Percentiles rank a stretch among this genome's conserved stretches.
phyloP scores from a whole-genome alignment of 1,140 invertebrate species.

The Bombus confusus region DNA sequence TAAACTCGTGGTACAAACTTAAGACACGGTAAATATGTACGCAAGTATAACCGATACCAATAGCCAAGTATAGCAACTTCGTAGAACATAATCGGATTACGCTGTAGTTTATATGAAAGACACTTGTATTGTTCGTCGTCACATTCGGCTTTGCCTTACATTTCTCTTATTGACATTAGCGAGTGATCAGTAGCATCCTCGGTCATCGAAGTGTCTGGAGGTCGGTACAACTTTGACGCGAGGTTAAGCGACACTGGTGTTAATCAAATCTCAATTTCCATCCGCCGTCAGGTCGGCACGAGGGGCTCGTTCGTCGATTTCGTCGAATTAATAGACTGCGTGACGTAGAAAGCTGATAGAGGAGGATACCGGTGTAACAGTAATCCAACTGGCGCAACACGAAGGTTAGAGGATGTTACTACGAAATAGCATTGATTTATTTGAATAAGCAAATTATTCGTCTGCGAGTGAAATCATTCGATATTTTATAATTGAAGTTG shows the following conservation, averaged over 20 bases:
- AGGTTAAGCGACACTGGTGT: not conserved
- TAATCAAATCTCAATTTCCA: conserved; percentile 36
- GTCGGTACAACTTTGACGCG: not conserved
- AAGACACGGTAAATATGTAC: conserved; percentile 37
- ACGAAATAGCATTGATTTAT: too few relatives aligned
- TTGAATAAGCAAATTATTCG: too few relatives aligned
- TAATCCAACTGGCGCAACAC: not conserved
- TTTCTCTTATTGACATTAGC: not conserved
- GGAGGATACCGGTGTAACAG: not conserved
- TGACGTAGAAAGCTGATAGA: not conserved
- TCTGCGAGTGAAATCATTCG: not conserved
- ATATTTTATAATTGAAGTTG: not conserved
- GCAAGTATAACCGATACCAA: not conserved
- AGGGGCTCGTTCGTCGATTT: not conserved
- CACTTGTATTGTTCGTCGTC: not conserved
- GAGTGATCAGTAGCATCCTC: not conserved
- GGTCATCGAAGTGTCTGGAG: not conserved
- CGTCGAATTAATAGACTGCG: conserved; percentile 14
- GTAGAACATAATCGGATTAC: conserved; percentile 41
- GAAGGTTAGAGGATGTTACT: conserved; percentile 17
- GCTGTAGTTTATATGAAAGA: conserved; percentile 12
- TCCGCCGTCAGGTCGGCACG: not conserved
- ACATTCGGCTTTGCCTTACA: not conserved
- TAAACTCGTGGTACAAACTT: not conserved
- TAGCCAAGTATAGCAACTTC: not conserved